These are phyloP conservation scores for Chionis minor DNA, from an alignment of 2,113 vertebrate species.

Conservation along the genomic window DNA sequence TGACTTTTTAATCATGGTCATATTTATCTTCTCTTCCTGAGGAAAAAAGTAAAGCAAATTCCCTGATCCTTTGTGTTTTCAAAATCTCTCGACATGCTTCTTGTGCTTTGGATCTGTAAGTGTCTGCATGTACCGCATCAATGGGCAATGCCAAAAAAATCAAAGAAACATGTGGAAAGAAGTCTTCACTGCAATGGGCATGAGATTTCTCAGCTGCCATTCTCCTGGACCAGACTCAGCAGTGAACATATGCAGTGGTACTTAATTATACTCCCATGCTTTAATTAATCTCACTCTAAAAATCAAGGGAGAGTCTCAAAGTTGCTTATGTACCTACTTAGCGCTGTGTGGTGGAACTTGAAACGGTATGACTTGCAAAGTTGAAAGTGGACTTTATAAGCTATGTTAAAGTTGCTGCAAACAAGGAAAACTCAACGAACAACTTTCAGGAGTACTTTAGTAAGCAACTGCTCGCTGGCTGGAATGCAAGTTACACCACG, in stretches of 20 bases:
- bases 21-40: neutral
- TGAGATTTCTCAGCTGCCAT: neutral
- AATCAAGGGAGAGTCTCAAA: neutral
- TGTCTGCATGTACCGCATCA: neutral
- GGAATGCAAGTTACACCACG: conserved; percentile 36
- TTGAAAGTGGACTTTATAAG: neutral
- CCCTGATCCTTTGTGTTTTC: neutral
- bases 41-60: neutral
- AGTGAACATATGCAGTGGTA: neutral
- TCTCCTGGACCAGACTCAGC: neutral
- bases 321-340: neutral
- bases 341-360: neutral
- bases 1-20: neutral
- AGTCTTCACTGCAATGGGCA: neutral
- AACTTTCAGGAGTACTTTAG: conserved; percentile 3
- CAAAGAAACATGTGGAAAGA: neutral
- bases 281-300: neutral
- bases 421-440: conserved; percentile 47
- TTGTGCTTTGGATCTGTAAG: neutral
- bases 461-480: neutral
- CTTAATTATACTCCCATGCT: neutral
- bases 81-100: neutral
- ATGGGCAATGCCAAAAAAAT: neutral
- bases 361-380: neutral
- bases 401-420: conserved; percentile 7